These are phyloP conservation scores for Bombus terrestris DNA, from an alignment of 1,140 invertebrate species.

Conservation along the genomic window DNA sequence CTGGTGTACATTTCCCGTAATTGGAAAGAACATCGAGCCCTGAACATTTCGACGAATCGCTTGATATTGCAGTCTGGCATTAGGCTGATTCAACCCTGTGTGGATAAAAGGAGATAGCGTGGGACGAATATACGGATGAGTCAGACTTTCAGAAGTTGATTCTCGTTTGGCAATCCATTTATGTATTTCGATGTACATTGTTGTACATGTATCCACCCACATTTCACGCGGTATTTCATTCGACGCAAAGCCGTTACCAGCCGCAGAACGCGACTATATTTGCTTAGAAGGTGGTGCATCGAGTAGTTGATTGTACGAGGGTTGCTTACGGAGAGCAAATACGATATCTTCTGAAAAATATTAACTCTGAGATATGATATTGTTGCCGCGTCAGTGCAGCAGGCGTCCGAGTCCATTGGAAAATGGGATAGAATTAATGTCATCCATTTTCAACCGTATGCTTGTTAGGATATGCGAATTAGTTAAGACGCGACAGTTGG, in stretches of 20 bases:
- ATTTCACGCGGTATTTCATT: slow-evolving; percentile 72
- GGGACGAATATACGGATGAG: slow-evolving; percentile 42
- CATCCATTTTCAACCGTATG: too few relatives aligned
- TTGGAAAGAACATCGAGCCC: too few relatives aligned
- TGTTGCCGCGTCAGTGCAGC: not conserved
- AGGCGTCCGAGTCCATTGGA: not conserved
- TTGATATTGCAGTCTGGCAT: not conserved
- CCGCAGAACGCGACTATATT: not conserved
- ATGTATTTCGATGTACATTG: slow-evolving; percentile 56
- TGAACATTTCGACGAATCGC: not conserved
- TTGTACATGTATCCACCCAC: slow-evolving; percentile 51
- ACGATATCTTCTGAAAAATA: slow-evolving; percentile 35
- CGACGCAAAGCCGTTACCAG: slow-evolving; percentile 69
- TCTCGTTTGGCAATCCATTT: slow-evolving; percentile 71
- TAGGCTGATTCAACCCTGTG: not conserved
- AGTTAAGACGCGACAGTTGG: too few relatives aligned
- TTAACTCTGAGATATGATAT: slow-evolving; percentile 32
- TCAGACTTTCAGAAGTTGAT: slow-evolving; percentile 34
- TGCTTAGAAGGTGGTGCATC: slow-evolving; percentile 7
- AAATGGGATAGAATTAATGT: not conserved
- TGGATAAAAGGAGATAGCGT: slow-evolving; percentile 17
- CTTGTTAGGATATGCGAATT: too few relatives aligned
- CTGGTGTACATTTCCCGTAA: not conserved
- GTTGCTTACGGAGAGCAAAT: slow-evolving; percentile 4
- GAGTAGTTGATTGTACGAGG: not conserved